Percentiles rank a stretch among this genome's conserved stretches.
These are phyloP conservation scores for Crocidura indochinensis DNA, from an alignment of 2,797 vertebrate species.

Conservation along the genomic window DNA sequence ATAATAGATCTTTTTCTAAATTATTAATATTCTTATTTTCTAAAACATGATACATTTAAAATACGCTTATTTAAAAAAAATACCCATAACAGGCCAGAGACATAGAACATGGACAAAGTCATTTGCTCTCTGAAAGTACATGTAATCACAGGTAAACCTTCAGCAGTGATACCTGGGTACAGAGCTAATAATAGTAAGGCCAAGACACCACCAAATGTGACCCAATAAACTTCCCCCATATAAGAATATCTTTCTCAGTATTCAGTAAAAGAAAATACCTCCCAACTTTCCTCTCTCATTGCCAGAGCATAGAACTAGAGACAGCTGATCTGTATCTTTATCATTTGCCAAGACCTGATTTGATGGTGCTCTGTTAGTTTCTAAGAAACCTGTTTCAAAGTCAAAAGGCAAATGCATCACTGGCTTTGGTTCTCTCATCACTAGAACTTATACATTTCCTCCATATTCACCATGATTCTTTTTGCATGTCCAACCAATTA, in stretches of 20 bases:
- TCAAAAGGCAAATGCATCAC: background rate
- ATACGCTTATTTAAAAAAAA: background rate
- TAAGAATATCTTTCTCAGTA: background rate
- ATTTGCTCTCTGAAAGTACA: too few relatives aligned
- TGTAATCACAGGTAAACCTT: too few relatives aligned
- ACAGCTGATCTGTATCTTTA: background rate
- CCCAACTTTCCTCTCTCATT: background rate
- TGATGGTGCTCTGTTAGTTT: conserved; percentile 1
- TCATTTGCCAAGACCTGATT: background rate
- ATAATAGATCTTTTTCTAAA: too few relatives aligned
- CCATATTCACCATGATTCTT: background rate
- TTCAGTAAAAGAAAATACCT: background rate
- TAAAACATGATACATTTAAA: conserved; percentile 41
- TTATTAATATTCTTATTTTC: conserved; percentile 18
- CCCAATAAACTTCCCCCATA: too few relatives aligned
- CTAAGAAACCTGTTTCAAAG: background rate
- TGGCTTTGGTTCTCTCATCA: background rate
- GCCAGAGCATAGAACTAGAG: background rate
- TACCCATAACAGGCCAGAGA: background rate
- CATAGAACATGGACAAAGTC: too few relatives aligned
- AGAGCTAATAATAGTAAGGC: too few relatives aligned
- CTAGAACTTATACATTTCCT: conserved; percentile 14
- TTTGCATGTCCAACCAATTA: background rate
- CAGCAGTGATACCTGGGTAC: too few relatives aligned
- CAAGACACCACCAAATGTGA: too few relatives aligned